These are phyloP conservation scores for Gambusia affinis DNA, from an alignment of 2,113 vertebrate genomes.

Conservation along the genomic window DNA sequence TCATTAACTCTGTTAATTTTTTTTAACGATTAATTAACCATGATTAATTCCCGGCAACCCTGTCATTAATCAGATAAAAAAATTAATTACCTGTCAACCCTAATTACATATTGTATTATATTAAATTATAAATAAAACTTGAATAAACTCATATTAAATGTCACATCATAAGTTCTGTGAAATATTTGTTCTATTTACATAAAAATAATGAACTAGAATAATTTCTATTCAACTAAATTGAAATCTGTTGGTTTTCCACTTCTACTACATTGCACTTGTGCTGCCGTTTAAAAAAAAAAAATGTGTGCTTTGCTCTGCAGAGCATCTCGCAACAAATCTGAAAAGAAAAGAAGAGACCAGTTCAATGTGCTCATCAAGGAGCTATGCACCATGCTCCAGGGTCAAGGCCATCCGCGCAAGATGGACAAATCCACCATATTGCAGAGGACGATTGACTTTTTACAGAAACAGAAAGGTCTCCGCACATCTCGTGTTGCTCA, in stretches of 20 bases:
- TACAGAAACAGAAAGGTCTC: conserved; percentile 90
- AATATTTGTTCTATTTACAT: too few species aligned
- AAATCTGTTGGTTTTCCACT: not conserved
- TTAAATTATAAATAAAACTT: not conserved
- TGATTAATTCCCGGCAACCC: too few species aligned
- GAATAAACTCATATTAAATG: not conserved
- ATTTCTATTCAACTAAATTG: not conserved
- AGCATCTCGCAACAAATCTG: conserved; percentile 84
- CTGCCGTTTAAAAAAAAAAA: too few species aligned
- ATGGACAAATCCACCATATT: conserved; percentile 88
- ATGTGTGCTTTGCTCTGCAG: conserved; percentile 65
- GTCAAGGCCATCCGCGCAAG: conserved; percentile 84
- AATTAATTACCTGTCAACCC: too few species aligned
- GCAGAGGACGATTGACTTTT: conserved; percentile 84
- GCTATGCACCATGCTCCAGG: conserved; percentile 87
- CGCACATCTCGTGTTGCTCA: not conserved
- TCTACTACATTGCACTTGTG: not conserved
- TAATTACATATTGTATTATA: too few species aligned
- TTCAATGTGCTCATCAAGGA: conserved; percentile 87
- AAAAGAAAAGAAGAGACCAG: conserved; percentile 86
- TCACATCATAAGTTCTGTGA: too few species aligned
- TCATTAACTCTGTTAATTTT: too few species aligned
- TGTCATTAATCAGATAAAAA: too few species aligned
- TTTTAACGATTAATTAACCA: too few species aligned
- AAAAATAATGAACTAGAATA: not conserved